Evolutionary conservation across 2,797 vertebrate genomes (phyloP).

Genomic region (Lutjanus argentimaculatus): DNA sequence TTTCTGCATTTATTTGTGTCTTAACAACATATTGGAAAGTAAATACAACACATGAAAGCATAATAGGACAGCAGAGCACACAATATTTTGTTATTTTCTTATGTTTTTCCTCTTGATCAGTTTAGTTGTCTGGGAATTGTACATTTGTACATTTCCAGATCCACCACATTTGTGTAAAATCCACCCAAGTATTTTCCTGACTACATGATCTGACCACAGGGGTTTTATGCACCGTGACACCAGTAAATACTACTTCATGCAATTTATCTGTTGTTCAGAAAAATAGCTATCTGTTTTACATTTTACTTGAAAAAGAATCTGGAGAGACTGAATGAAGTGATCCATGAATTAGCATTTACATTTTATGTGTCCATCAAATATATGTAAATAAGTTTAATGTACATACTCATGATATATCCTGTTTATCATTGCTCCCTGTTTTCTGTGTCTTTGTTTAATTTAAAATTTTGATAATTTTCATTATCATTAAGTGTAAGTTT

Average conservation of each 20-base stretch:
- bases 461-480: no score
- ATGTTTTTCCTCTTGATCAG: not conserved
- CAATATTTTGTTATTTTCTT: not conserved
- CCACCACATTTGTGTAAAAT: not conserved
- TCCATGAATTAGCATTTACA: no score
- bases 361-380: no score
- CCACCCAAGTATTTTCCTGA: not conserved
- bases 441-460: no score
- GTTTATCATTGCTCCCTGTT: no score
- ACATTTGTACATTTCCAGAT: not conserved
- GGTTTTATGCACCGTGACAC: not conserved
- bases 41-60: not conserved
- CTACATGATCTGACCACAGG: not conserved
- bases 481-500: no score
- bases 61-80: not conserved
- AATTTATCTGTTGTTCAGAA: not conserved
- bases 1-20: not conserved
- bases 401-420: no score
- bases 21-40: not conserved
- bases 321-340: no score
- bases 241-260: not conserved
- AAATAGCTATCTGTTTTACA: not conserved
- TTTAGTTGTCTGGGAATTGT: not conserved
- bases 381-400: no score
- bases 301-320: not conserved